These are phyloP conservation scores for Meghimatium bilineatum DNA, from an alignment of 2,888 invertebrate species.

Conservation along the genomic window DNA sequence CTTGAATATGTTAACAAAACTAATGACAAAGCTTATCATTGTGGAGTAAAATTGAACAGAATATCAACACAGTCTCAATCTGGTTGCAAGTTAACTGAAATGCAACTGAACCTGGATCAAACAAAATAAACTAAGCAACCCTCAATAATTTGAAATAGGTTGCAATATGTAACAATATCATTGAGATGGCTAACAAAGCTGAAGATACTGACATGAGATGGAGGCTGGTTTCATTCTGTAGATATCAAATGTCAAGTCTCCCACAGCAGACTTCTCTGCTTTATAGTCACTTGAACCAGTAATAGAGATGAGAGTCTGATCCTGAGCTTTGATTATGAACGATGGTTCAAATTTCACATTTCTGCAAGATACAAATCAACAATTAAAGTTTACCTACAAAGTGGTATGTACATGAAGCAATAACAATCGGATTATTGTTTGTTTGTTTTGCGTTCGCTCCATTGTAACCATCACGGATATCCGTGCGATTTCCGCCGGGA, in stretches of 20 bases:
- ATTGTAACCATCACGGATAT: too few species aligned
- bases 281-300: conserved; percentile 46
- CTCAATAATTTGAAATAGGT: too few species aligned
- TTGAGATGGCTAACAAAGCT: neutral
- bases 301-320: conserved; percentile 30
- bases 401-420: neutral
- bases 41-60: too few species aligned
- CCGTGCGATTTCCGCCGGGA: too few species aligned
- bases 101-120: too few species aligned
- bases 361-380: neutral
- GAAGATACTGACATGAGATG: conserved; percentile 57
- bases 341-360: conserved; percentile 23
- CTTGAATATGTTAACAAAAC: too few species aligned
- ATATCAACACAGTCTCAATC: too few species aligned
- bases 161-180: neutral
- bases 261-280: conserved; percentile 48
- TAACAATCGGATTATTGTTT: too few species aligned
- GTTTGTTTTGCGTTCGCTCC: too few species aligned
- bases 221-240: conserved; percentile 56
- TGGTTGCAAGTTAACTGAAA: too few species aligned
- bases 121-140: too few species aligned
- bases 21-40: too few species aligned
- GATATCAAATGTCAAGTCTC: conserved; percentile 50
- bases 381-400: neutral
- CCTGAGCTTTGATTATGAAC: conserved; percentile 34